Conservation (phyloP, 2,888 invertebrate species). For the Zaprionus obscuricornis region DNA sequence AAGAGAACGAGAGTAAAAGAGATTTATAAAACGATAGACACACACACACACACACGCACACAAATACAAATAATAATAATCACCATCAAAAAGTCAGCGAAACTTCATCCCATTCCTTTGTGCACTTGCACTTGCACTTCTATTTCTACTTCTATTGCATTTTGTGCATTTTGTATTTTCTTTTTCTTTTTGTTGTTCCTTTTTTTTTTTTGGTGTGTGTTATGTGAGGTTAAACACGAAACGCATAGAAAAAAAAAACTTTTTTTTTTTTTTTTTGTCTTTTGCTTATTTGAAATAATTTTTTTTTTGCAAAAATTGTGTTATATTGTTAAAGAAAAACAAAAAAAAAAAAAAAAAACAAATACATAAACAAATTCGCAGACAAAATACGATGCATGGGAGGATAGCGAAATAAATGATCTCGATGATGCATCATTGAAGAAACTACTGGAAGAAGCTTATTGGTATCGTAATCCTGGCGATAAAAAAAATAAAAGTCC, state of each 20-base stretch:
- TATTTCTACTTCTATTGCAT: too few species aligned
- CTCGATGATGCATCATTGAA: constrained; percentile 91
- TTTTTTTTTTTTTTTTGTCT: too few species aligned
- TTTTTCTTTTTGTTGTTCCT: too few species aligned
- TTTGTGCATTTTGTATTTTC: too few species aligned
- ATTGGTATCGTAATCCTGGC: constrained; percentile 92
- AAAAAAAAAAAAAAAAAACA: neutral
- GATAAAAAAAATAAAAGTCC: constrained; percentile 93
- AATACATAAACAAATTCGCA: too few species aligned
- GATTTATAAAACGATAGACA: too few species aligned
- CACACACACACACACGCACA: neutral
- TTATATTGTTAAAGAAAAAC: neutral
- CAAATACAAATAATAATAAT: neutral
- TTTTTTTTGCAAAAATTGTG: too few species aligned
- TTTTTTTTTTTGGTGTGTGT: neutral
- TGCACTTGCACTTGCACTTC: too few species aligned
- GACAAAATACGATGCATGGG: constrained; percentile 76
- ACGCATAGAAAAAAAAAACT: too few species aligned
- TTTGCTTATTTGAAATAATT: neutral
- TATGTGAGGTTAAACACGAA: constrained; percentile 52
- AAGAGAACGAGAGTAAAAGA: too few species aligned
- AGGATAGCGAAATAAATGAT: constrained; percentile 84
- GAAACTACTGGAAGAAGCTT: constrained; percentile 92
- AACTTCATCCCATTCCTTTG: neutral
- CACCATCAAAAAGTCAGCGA: too few species aligned